These are phyloP conservation scores for Andrena cerasifolii DNA, from an alignment of 1,140 invertebrate genomes.

Conservation along the genomic window DNA sequence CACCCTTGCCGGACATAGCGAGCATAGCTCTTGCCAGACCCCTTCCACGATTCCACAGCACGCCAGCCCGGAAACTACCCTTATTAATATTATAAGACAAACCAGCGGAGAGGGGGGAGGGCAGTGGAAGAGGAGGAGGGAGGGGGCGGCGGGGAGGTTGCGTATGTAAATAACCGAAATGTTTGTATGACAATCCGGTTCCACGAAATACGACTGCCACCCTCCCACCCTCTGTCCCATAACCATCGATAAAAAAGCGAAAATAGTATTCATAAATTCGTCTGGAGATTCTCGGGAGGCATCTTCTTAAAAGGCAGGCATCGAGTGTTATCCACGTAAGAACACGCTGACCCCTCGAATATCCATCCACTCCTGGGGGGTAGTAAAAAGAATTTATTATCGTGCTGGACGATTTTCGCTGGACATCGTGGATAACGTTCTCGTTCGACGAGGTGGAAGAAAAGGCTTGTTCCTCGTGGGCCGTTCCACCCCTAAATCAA, in stretches of 20 bases:
- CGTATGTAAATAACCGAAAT: conserved; percentile 76
- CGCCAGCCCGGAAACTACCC: conserved; percentile 76
- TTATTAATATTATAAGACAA: conserved; percentile 82
- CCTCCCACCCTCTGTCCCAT: background rate
- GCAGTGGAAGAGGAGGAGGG: conserved; percentile 25
- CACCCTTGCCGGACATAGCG: conserved; percentile 80
- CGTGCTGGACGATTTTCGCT: conserved; percentile 22
- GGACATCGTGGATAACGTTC: conserved; percentile 11
- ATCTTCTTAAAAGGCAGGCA: background rate
- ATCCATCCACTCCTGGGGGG: background rate
- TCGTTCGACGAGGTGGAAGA: conserved; percentile 45
- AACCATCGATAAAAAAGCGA: background rate
- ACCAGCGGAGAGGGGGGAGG: conserved; percentile 55
- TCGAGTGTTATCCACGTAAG: background rate
- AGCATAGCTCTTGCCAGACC: conserved; percentile 79
- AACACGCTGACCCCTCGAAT: background rate
- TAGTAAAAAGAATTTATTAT: conserved; percentile 34
- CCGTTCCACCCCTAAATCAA: conserved; percentile 76
- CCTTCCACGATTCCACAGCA: conserved; percentile 72
- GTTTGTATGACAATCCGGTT: conserved; percentile 66
- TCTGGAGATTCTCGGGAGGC: background rate
- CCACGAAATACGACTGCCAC: background rate
- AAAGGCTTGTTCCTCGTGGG: conserved; percentile 69
- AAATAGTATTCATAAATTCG: background rate
- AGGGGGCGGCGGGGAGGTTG: conserved; percentile 36